Percentiles rank a stretch among this genome's conserved stretches.
phyloP scores from a whole-genome alignment of 2,888 invertebrate genomes.

The Lithosia quadra region DNA sequence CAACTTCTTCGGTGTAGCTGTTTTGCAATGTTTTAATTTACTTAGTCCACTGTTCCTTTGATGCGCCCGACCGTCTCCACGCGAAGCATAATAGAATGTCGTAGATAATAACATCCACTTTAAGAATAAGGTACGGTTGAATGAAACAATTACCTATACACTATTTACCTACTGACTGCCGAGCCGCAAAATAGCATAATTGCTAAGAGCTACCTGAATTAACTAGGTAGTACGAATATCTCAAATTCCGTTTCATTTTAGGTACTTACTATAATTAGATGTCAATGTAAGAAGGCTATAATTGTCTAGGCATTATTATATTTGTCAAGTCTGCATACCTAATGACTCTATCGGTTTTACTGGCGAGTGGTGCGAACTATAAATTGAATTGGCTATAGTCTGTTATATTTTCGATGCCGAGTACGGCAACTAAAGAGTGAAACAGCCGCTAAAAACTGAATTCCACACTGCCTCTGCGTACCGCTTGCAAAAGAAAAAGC shows the following conservation, averaged over 20 bases:
- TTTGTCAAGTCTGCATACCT: slow-evolving; percentile 68
- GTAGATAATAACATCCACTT: slow-evolving; percentile 45
- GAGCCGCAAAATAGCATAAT: slow-evolving; percentile 44
- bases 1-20: slow-evolving; percentile 75
- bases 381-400: slow-evolving; percentile 72
- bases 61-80: slow-evolving; percentile 79
- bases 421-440: slow-evolving; percentile 69
- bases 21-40: slow-evolving; percentile 85
- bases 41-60: slow-evolving; percentile 67
- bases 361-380: slow-evolving; percentile 66
- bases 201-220: slow-evolving; percentile 39
- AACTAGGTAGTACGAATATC: slow-evolving; percentile 36
- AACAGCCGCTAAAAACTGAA: slow-evolving; percentile 74
- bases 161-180: slow-evolving; percentile 43
- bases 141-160: slow-evolving; percentile 47
- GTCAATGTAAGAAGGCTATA: slow-evolving; percentile 50
- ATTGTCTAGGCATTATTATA: slow-evolving; percentile 54
- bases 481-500: slow-evolving; percentile 68
- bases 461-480: slow-evolving; percentile 64
- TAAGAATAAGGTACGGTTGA: slow-evolving; percentile 31
- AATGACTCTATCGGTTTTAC: slow-evolving; percentile 75
- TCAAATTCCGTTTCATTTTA: not conserved
- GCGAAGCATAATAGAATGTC: slow-evolving; percentile 59
- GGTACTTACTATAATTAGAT: slow-evolving; percentile 41
- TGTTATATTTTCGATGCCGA: slow-evolving; percentile 65